phyloP scores from a whole-genome alignment of 2,888 invertebrate species.

The Chymomyza fuscimana region DNA sequence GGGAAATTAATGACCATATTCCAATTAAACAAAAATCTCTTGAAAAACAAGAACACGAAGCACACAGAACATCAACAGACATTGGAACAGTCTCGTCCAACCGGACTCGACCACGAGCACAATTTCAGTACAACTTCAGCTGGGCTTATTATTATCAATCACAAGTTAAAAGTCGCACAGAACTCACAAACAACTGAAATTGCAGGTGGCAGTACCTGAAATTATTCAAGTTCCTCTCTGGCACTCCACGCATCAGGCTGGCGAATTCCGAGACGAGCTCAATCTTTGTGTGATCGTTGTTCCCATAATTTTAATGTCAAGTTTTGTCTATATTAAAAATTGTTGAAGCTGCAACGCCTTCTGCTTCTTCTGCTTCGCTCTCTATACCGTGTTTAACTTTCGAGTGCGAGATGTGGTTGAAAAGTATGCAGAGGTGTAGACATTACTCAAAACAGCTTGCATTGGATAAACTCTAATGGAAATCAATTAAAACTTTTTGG shows the following conservation, averaged over 20 bases:
- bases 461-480: no score
- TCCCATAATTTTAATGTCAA: conserved; percentile 80
- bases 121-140: background rate
- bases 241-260: conserved; percentile 6
- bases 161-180: background rate
- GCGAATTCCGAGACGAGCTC: conserved; percentile 2
- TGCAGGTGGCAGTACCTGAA: conserved; percentile 56
- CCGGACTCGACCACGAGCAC: background rate
- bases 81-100: background rate
- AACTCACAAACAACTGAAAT: conserved; percentile 23
- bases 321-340: conserved; percentile 79
- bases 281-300: conserved; percentile 60
- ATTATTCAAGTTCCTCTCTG: conserved; percentile 38
- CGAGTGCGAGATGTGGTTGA: background rate
- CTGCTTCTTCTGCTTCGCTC: conserved; percentile 21
- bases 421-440: no score
- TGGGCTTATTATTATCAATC: background rate
- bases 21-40: background rate
- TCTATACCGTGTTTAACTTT: background rate
- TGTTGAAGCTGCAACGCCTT: conserved; percentile 30
- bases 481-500: no score
- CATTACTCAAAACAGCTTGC: no score
- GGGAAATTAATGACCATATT: conserved; percentile 15
- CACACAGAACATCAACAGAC: background rate
- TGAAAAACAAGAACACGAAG: background rate